Base-by-base conservation (phyloP, 1,140 invertebrate species). In the Drosophila jambulina region DNA sequence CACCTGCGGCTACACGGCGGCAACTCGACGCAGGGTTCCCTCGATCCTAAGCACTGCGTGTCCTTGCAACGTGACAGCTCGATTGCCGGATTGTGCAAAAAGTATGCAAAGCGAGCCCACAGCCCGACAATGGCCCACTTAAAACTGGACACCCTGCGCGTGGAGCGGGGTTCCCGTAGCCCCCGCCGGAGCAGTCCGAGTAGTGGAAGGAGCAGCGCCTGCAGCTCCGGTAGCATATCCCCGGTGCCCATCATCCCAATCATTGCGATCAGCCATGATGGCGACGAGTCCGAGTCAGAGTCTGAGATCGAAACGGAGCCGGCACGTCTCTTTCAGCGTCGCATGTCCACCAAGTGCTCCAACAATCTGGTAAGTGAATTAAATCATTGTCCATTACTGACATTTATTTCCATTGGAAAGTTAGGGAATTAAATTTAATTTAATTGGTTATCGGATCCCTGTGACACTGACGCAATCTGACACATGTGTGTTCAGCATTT, bases 281-380 rank as follows among this genome's bases (percentile, higher is more conserved):
- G 91, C 51, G 92, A 93, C 61, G 92, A 92, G 51, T 95, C 95
- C 17, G 95, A 95, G 80, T 95, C 95, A 2, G 95, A 95, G 84
- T 96, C 95, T 82, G 95, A 96, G 92, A 94, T 94, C 65, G 95
- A 96, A 92, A 94, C 94, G 21, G 95, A 95, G 84, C 95, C 95
- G 69, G 95, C 95, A 40, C 94, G 93, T 91, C 94, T 94, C 67
- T 96, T 95, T 91, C 95, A 95, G 81, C 93, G 95, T 88, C 94
- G 95, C 80, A 93, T 96, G 79, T 96, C 95, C 57, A 96, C 95
- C 49, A 95, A 95, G 83, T 94, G 94, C 91, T 94, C 95, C 74
- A 95, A 95, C 90, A 94, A 93, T 90, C 93, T 94, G 93, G 95
- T 96, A 93, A 93, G 94, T 93, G 21, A 38, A 69, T 40, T 27